Base-by-base conservation (phyloP, 2,888 invertebrate species). In the Clanis bilineata region DNA sequence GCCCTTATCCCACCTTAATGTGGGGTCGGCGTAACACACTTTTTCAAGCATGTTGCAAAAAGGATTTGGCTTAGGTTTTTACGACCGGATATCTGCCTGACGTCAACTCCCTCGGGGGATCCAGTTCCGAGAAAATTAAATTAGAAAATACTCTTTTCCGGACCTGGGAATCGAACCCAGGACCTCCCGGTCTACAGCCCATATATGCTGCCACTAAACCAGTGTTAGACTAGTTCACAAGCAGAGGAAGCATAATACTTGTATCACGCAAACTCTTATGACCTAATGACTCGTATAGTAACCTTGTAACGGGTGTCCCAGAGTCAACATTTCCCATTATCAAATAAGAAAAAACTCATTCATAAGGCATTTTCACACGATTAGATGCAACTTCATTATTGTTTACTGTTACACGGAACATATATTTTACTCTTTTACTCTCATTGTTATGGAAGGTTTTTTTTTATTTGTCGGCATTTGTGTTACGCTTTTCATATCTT, bases 221-320 rank as follows among this genome's bases (percentile, higher is more conserved):
- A n/a, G n/a, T n/a, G n/a, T 28, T 6, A 9, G 36, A 6, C 0
- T 6, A 36, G 0, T 0, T n/a, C 36, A 10, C 36, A 0, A 36
- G 36, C 9, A 36, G 10, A 36, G 10, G 6, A 4, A 36, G 7
- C 3, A 6, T 18, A 9, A 9, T 21, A 21, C 7, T 22, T 23
- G 21, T 21, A 1, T n/a, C 22, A 45, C 12, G 22, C 41, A 12
- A 1, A 18, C n/a, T 57, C 10, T 32, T 23, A 28, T 58, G 58
- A 58, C 51, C 58, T 15, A 58, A 23, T 58, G 39, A 39, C 39
- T 39, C 25, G 51, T 28, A 25, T 15, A 36, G 38, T 38, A 45
- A 23, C 45, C n/a, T n/a, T 45, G 47, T 58, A 51, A 58, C 58
- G 51, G 47, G 51, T 51, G 39, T 51, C 51, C 15, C 47, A 47